Percentiles rank a stretch among this genome's conserved stretches.
These are phyloP conservation scores for Vespertilio murinus DNA, from an alignment of 2,797 vertebrate species.

Conservation along the genomic window DNA sequence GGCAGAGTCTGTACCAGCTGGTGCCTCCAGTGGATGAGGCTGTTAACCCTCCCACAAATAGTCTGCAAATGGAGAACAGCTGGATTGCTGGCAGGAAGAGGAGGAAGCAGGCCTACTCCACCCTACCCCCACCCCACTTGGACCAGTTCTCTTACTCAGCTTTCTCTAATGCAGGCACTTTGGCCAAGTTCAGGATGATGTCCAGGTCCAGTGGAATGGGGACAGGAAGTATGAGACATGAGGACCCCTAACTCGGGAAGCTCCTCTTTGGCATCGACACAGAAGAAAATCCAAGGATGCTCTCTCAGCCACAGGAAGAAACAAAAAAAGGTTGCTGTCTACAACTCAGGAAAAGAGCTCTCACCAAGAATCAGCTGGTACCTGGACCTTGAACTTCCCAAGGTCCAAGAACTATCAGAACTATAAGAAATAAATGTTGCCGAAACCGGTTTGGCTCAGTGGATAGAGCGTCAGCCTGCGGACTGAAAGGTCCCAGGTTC, in stretches of 20 bases:
- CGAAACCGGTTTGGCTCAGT: too few species aligned
- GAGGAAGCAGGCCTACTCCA: not conserved
- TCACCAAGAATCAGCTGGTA: too few species aligned
- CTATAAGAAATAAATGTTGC: not conserved
- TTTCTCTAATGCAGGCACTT: not conserved
- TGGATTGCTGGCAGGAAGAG: constrained; percentile 54
- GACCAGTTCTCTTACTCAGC: not conserved
- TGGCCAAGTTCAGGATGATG: not conserved
- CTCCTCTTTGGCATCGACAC: not conserved
- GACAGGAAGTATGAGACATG: not conserved
- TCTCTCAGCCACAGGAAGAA: not conserved
- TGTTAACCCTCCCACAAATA: constrained; percentile 52
- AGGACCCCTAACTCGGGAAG: not conserved
- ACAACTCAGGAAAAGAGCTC: not conserved
- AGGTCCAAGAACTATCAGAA: not conserved
- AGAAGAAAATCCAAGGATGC: not conserved
- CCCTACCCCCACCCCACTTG: too few species aligned
- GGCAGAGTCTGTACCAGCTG: constrained; percentile 65
- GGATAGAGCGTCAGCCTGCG: too few species aligned
- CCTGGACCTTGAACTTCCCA: not conserved
- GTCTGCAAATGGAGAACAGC: constrained; percentile 64
- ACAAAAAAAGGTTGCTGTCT: not conserved
- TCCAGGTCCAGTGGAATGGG: rapidly evolving
- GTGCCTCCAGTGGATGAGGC: constrained; percentile 62
- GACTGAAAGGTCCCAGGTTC: too few species aligned